These are phyloP conservation scores for Callithrix jacchus DNA, from an alignment of 2,113 vertebrate genomes.

Conservation along the genomic window DNA sequence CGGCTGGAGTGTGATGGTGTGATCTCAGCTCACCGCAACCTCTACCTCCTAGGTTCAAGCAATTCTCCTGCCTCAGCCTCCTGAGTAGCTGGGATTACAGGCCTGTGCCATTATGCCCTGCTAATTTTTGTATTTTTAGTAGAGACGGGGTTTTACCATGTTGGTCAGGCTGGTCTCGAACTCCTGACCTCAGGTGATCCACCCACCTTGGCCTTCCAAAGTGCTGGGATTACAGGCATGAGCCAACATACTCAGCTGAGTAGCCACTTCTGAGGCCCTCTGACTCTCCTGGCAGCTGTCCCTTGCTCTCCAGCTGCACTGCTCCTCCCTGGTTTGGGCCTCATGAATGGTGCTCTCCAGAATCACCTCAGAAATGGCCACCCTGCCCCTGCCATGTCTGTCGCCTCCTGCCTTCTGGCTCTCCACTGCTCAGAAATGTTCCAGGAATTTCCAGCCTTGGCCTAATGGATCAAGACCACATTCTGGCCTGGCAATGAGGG, in stretches of 20 bases:
- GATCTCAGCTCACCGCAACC: too few relatives aligned
- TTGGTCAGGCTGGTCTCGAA: too few relatives aligned
- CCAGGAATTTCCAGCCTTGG: neutral
- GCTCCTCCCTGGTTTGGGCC: neutral
- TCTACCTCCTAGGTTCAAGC: too few relatives aligned
- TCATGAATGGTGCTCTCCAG: fast-evolving
- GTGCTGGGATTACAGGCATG: too few relatives aligned
- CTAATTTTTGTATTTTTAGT: too few relatives aligned
- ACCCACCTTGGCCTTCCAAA: too few relatives aligned
- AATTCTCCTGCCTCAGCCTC: too few relatives aligned
- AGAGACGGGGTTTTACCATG: too few relatives aligned
- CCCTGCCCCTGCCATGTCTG: neutral
- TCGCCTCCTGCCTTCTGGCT: neutral
- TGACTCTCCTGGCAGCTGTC: neutral
- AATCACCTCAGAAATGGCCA: neutral
- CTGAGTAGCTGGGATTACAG: too few relatives aligned
- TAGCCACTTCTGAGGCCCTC: neutral
- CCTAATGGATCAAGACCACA: neutral
- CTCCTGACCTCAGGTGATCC: too few relatives aligned
- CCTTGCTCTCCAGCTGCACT: neutral
- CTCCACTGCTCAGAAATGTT: neutral
- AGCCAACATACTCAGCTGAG: too few relatives aligned
- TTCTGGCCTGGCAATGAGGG: neutral
- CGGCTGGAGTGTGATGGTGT: too few relatives aligned
- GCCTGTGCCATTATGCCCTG: fast-evolving